A percentile compares a stretch with the other conserved stretches of the same genome.
Evolutionary conservation across 2,888 invertebrate species (phyloP).

Genomic region (Epistrophella euchroma): DNA sequence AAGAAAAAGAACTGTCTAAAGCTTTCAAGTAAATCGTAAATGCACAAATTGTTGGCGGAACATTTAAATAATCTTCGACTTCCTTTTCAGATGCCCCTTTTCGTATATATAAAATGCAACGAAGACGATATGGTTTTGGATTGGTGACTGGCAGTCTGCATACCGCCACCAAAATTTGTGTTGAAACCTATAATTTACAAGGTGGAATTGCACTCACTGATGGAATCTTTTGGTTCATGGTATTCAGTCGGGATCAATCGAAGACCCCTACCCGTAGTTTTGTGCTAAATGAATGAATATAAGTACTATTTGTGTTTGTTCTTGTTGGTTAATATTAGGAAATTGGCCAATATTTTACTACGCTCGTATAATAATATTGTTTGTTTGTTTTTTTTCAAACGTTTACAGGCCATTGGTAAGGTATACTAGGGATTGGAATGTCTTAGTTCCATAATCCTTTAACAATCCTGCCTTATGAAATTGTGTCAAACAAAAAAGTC

Average conservation of each 20-base stretch:
- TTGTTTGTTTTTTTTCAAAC: not conserved
- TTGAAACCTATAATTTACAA: slow-evolving; percentile 67
- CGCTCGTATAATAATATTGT: not conserved
- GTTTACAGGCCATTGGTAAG: not conserved
- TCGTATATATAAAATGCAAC: slow-evolving; percentile 47
- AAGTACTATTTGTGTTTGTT: slow-evolving; percentile 40
- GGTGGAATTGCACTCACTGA: slow-evolving; percentile 15
- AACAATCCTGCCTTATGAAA: not conserved
- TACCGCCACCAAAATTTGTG: slow-evolving; percentile 70
- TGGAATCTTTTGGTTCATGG: slow-evolving; percentile 50
- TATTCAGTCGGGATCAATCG: slow-evolving; percentile 40
- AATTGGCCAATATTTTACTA: slow-evolving; percentile 28
- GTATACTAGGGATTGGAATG: not conserved
- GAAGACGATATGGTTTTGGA: slow-evolving; percentile 73
- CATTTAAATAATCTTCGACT: slow-evolving; percentile 75
- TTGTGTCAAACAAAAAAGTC: not conserved
- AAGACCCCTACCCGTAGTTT: slow-evolving; percentile 16
- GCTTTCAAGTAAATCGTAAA: slow-evolving; percentile 19
- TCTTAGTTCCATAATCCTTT: not conserved
- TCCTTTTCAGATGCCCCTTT: slow-evolving; percentile 73
- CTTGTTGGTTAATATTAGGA: slow-evolving; percentile 46
- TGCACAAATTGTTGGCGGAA: slow-evolving; percentile 39
- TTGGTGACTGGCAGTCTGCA: slow-evolving; percentile 74
- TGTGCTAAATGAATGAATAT: slow-evolving; percentile 40
- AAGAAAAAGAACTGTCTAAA: slow-evolving; percentile 7